Conservation (phyloP, 2,113 vertebrate species). For the Syngnathus typhle region DNA sequence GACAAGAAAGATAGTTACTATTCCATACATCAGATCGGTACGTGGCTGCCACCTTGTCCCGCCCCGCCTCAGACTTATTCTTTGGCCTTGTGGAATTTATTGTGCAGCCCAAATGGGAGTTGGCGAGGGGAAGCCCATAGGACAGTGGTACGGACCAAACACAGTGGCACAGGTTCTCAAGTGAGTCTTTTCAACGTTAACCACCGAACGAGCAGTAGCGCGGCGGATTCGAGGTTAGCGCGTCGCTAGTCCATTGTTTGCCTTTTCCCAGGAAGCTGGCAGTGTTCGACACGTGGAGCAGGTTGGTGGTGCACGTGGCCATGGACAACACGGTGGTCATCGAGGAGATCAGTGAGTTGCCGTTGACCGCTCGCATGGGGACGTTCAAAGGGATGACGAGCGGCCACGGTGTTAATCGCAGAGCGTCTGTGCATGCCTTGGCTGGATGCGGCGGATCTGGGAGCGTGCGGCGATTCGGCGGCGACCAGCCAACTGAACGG, state of each 20-base stretch:
- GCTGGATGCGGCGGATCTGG: slow-evolving; percentile 48
- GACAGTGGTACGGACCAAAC: slow-evolving; percentile 98
- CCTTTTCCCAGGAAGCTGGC: slow-evolving; percentile 81
- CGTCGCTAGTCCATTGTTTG: slow-evolving; percentile 4
- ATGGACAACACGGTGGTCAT: slow-evolving; percentile 99
- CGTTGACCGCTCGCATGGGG: background rate
- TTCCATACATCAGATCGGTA: slow-evolving; percentile 98
- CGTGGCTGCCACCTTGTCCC: slow-evolving; percentile 27
- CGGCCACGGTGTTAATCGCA: slow-evolving; percentile 33
- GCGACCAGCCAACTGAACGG: slow-evolving; percentile 52
- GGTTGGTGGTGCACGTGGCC: slow-evolving; percentile 89
- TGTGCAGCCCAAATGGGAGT: slow-evolving; percentile 96
- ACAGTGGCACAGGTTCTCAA: slow-evolving; percentile 97
- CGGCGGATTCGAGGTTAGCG: too few relatives aligned
- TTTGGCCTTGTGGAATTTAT: slow-evolving; percentile 8
- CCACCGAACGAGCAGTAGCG: too few relatives aligned
- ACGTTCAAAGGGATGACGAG: background rate
- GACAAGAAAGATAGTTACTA: slow-evolving; percentile 98
- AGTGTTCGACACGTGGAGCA: slow-evolving; percentile 91
- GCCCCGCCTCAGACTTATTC: background rate
- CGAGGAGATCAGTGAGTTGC: slow-evolving; percentile 91
- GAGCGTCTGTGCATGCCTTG: slow-evolving; percentile 82
- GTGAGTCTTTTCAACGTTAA: slow-evolving; percentile 64
- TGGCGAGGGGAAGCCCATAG: slow-evolving; percentile 95
- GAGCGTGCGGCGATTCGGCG: slow-evolving; percentile 57